Percentiles rank a stretch among this genome's conserved stretches.
Evolutionary conservation across 2,113 vertebrate genomes (phyloP).

Genomic region (Zapus hudsonius): DNA sequence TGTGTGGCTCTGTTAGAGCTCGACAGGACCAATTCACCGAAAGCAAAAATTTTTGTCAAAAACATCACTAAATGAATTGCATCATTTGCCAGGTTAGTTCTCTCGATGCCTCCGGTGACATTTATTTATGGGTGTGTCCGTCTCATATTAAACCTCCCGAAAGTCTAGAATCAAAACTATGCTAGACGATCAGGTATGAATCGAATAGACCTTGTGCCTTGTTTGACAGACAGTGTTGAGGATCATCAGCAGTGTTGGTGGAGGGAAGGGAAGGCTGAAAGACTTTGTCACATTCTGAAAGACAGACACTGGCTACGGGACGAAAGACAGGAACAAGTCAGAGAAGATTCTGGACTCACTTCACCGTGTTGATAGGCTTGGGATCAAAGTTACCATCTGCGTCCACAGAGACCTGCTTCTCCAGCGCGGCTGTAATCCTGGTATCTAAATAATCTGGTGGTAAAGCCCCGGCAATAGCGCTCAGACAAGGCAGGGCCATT

Average conservation of each 20-base stretch:
- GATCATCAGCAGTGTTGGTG: background rate
- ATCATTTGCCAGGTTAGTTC: slow-evolving; percentile 60
- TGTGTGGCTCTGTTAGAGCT: slow-evolving; percentile 29
- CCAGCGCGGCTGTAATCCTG: slow-evolving; percentile 89
- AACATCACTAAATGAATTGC: slow-evolving; percentile 50
- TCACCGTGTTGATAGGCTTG: slow-evolving; percentile 94
- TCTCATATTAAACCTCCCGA: background rate
- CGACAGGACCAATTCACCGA: slow-evolving; percentile 50
- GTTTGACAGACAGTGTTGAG: background rate
- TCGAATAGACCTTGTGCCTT: background rate
- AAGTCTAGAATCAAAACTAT: background rate
- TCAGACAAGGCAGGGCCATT: slow-evolving; percentile 98
- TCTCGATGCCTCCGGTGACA: background rate
- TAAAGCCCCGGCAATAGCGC: slow-evolving; percentile 96
- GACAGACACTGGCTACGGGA: background rate
- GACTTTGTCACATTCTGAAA: background rate
- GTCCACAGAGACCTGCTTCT: slow-evolving; percentile 94
- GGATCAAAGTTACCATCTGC: slow-evolving; percentile 98
- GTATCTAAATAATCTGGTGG: slow-evolving; percentile 97
- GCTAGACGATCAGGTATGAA: background rate
- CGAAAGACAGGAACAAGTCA: background rate
- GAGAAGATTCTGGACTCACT: slow-evolving; percentile 87
- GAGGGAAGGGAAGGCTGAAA: background rate
- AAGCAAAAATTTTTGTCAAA: slow-evolving; percentile 59
- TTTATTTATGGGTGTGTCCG: background rate